Evolutionary conservation across 1,140 invertebrate species (phyloP).

Genomic region (Calosoma granatense): DNA sequence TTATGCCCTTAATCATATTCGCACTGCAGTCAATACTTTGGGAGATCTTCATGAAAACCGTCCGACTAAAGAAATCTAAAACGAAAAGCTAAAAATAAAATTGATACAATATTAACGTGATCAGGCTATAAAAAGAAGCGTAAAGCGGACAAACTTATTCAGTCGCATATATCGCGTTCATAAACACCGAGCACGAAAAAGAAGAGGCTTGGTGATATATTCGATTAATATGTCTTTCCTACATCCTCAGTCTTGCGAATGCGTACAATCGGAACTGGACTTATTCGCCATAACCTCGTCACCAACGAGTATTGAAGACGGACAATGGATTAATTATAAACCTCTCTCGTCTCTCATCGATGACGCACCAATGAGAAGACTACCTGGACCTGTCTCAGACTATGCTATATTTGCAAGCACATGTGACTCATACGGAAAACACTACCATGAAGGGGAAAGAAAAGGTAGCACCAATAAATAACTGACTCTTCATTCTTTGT

Average conservation of each 20-base stretch:
- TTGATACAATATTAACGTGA: slow-evolving; percentile 18
- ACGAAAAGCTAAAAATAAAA: slow-evolving; percentile 20
- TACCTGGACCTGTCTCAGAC: slow-evolving; percentile 33
- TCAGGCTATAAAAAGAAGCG: slow-evolving; percentile 21
- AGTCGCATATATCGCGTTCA: slow-evolving; percentile 2
- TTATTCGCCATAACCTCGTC: slow-evolving; percentile 34
- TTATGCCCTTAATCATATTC: not conserved
- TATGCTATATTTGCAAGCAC: slow-evolving; percentile 28
- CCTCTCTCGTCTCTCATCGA: slow-evolving; percentile 31
- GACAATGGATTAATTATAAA: slow-evolving; percentile 31
- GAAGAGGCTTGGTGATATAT: slow-evolving; percentile 10
- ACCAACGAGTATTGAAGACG: slow-evolving; percentile 32
- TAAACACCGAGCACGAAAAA: not conserved
- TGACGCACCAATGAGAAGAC: slow-evolving; percentile 30
- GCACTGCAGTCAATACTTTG: no score
- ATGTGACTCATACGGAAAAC: slow-evolving; percentile 22
- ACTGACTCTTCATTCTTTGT: slow-evolving; percentile 35
- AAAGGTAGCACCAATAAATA: slow-evolving; percentile 26
- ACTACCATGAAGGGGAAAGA: slow-evolving; percentile 13
- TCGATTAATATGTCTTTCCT: slow-evolving; percentile 19
- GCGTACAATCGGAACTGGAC: slow-evolving; percentile 34
- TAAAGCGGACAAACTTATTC: slow-evolving; percentile 9
- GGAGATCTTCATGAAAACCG: no score
- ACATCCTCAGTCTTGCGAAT: no score
- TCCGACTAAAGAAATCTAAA: no score